phyloP scores from a whole-genome alignment of 2,888 invertebrate genomes.

The Hypercompe scribonia region DNA sequence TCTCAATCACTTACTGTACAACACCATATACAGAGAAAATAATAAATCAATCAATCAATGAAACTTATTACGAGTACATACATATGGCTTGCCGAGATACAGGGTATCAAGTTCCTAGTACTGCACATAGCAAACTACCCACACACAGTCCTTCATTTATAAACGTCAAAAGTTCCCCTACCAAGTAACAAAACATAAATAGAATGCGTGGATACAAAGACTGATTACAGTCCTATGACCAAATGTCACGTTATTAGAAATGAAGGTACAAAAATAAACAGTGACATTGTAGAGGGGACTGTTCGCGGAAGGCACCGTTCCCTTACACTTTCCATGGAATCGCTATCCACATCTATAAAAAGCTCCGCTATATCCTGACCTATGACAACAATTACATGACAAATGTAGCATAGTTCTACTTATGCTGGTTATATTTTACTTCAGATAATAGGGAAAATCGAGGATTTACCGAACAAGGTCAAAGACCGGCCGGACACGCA shows the following conservation, averaged over 20 bases:
- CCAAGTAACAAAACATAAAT: constrained; percentile 15
- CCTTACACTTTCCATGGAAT: constrained; percentile 51
- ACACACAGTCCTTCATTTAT: constrained; percentile 12
- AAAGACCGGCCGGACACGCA: constrained; percentile 49
- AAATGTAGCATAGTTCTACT: constrained; percentile 37
- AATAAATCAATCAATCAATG: background rate
- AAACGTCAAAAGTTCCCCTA: constrained; percentile 4
- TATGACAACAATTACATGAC: constrained; percentile 29
- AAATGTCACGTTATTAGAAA: constrained; percentile 34
- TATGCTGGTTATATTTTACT: constrained; percentile 35
- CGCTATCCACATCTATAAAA: constrained; percentile 46
- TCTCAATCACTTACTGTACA: no score
- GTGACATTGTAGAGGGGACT: constrained; percentile 45
- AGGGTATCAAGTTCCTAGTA: background rate
- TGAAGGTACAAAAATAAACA: constrained; percentile 45
- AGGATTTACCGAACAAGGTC: constrained; percentile 52
- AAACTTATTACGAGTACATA: background rate
- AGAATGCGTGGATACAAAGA: constrained; percentile 28
- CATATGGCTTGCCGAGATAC: no score
- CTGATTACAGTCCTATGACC: constrained; percentile 23
- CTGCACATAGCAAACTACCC: background rate
- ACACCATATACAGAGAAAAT: background rate
- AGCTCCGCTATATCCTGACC: constrained; percentile 47
- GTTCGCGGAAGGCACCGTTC: constrained; percentile 55
- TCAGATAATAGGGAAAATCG: constrained; percentile 44